These are phyloP conservation scores for Bemisia tabaci DNA, from an alignment of 1,140 invertebrate species.

Conservation along the genomic window DNA sequence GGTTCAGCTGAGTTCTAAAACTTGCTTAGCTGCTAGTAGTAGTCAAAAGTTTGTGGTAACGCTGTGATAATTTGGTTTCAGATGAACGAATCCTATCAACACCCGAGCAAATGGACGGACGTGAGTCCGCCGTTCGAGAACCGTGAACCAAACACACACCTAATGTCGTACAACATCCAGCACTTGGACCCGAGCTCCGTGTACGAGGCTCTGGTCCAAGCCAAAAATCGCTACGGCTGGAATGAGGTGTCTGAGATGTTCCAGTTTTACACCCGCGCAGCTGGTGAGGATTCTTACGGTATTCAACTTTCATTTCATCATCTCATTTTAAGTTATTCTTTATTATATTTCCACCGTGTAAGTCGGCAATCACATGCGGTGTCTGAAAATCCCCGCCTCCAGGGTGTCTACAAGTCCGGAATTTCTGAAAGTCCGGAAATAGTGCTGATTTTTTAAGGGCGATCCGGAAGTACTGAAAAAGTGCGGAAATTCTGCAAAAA, in stretches of 20 bases:
- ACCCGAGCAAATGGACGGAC: constrained; percentile 57
- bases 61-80: constrained; percentile 26
- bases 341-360: no score
- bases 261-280: constrained; percentile 22
- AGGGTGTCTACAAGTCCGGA: no score
- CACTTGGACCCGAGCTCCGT: constrained; percentile 41
- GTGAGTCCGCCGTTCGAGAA: constrained; percentile 31
- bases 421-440: no score
- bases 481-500: no score
- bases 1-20: no score
- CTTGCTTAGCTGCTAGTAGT: no score
- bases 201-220: constrained; percentile 47
- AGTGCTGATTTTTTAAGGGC: no score
- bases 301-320: neutral
- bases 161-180: constrained; percentile 41
- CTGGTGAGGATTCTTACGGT: neutral
- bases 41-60: no score
- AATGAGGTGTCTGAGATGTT: constrained; percentile 36
- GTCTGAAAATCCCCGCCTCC: no score
- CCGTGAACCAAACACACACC: constrained; percentile 34
- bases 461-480: no score
- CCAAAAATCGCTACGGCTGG: constrained; percentile 51
- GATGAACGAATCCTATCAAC: constrained; percentile 56
- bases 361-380: no score
- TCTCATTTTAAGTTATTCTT: no score